Base-by-base conservation (phyloP, 2,888 invertebrate species). In the Drosophila heteroneura region DNA sequence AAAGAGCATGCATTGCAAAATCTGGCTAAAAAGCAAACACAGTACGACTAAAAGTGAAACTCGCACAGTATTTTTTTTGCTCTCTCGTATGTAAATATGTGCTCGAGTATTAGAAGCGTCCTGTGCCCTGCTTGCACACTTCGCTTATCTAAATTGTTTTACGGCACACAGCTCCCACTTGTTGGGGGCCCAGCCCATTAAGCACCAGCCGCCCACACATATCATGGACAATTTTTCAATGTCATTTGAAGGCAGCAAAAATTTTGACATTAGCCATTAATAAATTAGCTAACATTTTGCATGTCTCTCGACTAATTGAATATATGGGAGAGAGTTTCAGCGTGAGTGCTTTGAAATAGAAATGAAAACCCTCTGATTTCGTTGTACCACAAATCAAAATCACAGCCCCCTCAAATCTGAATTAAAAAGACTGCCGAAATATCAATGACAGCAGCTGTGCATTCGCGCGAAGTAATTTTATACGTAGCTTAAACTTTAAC, bases 141-240 rank as follows among this genome's bases (percentile, higher is more conserved):
- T 73, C 75, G 82, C 85, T 86, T 86, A 86, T 86, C 85, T 86
- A 86, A 86, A 86, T 86, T 86, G 89, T 86, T 86, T 77, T 71
- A 59, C 58, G 59, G 70, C 76, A 63, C 62, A 74, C 59, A 70
- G 52, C 32, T 35, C 39, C 57, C 51, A 74, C 56, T 79, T 77
- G 84, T 76, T 61, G 61, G 51, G 68, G 39, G 69, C 67, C 62
- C 65, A 76, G 74, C 58, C 79, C 88, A 87, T 85, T 87, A 87
- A 58, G 74, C 85, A n/a, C 33, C 53, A 33, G 33, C 30, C 57
- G 26, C 63, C 30, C 56, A 67, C 19, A 62, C 35, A 52, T 47
- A 65, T 65, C n/a, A 59, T 79, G 72, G 81, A 80, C 74, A 74
- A 86, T 89, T 84, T 89, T 74, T 86, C 86, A 86, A 82, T 86